Base-by-base conservation (phyloP, 92 coral and sea anemone species). In the Pocillopora grandis region DNA sequence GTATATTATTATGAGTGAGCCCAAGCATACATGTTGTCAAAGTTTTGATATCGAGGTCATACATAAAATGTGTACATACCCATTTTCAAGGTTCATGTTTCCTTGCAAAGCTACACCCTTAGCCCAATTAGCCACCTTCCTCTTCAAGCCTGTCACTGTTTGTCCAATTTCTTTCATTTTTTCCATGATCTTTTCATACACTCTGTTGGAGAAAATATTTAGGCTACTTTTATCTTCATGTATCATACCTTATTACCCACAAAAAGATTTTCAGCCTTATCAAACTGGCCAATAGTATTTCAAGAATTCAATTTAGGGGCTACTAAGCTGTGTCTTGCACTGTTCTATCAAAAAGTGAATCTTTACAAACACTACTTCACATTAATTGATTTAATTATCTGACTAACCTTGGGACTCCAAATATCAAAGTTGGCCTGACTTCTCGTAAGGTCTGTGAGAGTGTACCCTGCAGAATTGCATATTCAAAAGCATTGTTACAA, bases 121-220 rank as follows among this genome's bases (percentile, higher is more conserved):
- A 15, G 98, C 98, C 98, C 98, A 96, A 74, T 80, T 89, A 9
- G 91, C 95, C 49, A 96, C 74, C 79, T 90, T 96, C 75, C 94
- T 88, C 81, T 96, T 96, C 33, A 94, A 0, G 9, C 98, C 98
- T 15, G 98, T 96, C 35, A 91, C 94, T 36, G 82, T 80, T 58
- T 92, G 87, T 15, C 98, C 98, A 67, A 94, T 71, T 48, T 87
- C 90, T 59, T 90, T 79, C 90, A 96, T 12, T 84, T 94, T 96
- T 64, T 96, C 98, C 92, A 90, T 92, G 60, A 96, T 96, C 89
- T 96, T 96, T 69, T 96, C 98, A 90, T 93, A 96, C 61, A 96
- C 98, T 85, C 98, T 96, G 52, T 49, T 64, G 35, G 57, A 16
- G 79, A 23, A 69, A 71, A 27, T 42, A 42, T 42, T 42, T 42